Conservation (phyloP, 2,888 invertebrate genomes). For the Platycheirus rosarum region DNA sequence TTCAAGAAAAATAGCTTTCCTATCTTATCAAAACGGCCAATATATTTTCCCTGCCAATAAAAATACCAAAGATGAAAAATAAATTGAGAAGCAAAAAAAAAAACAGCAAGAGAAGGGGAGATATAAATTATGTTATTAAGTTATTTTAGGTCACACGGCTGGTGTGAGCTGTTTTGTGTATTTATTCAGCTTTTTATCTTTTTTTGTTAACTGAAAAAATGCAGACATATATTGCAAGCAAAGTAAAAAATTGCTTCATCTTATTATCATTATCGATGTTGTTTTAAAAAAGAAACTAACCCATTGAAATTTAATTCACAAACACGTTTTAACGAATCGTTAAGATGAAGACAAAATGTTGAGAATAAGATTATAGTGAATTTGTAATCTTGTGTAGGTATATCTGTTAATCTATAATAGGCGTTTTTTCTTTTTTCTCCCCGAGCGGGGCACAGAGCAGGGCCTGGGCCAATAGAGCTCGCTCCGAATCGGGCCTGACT, state of each 20-base stretch:
- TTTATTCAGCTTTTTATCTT: constrained; percentile 26
- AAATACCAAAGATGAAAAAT: not conserved
- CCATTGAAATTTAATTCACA: constrained; percentile 23
- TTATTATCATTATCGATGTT: constrained; percentile 29
- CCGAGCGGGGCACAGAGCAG: too few relatives aligned
- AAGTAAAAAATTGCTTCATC: constrained; percentile 34
- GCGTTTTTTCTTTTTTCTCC: too few relatives aligned
- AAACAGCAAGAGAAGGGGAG: constrained; percentile 1
- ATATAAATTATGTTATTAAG: constrained; percentile 56
- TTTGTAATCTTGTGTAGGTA: not conserved
- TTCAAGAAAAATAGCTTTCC: constrained; percentile 4
- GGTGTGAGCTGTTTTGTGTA: constrained; percentile 28
- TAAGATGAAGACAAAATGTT: not conserved
- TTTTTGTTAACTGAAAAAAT: constrained; percentile 6
- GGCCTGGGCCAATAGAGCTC: too few relatives aligned
- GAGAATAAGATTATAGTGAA: not conserved
- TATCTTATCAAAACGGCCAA: constrained; percentile 16
- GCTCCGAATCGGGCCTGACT: too few relatives aligned
- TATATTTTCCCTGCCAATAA: constrained; percentile 1
- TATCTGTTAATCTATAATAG: not conserved
- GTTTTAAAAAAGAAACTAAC: constrained; percentile 10
- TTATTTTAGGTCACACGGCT: constrained; percentile 55
- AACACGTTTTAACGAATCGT: not conserved
- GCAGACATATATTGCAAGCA: constrained; percentile 29
- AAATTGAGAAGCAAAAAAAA: not conserved